Conservation (phyloP, 2,888 invertebrate genomes). For the Mimachlamys varia region DNA sequence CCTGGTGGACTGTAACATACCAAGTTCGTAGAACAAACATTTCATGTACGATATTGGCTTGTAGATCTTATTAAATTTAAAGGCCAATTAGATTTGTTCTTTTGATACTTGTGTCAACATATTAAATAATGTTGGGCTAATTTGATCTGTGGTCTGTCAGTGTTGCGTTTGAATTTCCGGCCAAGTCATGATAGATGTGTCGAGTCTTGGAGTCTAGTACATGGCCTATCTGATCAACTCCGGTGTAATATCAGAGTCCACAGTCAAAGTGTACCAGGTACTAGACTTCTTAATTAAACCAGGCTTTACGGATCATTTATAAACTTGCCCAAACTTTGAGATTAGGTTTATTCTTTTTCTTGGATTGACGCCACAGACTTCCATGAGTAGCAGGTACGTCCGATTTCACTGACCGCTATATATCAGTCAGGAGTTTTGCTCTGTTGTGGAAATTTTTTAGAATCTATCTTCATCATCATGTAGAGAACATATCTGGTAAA, state of each 20-base stretch:
- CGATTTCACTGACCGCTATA: background rate
- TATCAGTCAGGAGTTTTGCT: background rate
- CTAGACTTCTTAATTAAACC: slow-evolving; percentile 23
- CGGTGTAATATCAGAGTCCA: background rate
- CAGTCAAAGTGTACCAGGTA: slow-evolving; percentile 20
- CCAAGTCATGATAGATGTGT: slow-evolving; percentile 7
- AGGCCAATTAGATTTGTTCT: slow-evolving; percentile 26
- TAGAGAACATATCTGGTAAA: too few relatives aligned
- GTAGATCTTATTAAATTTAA: slow-evolving; percentile 31
- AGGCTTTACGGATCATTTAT: background rate
- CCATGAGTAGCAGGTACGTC: background rate
- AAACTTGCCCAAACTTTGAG: background rate
- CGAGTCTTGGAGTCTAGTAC: background rate
- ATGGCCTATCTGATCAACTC: background rate
- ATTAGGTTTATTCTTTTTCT: background rate
- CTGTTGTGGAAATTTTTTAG: background rate
- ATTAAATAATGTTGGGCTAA: slow-evolving; percentile 25
- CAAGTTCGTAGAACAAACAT: background rate
- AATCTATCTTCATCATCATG: background rate
- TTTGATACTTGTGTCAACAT: slow-evolving; percentile 36
- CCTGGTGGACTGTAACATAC: slow-evolving; percentile 10
- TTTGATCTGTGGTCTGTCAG: slow-evolving; percentile 24
- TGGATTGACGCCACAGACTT: background rate
- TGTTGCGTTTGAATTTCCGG: slow-evolving; percentile 27
- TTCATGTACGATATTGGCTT: background rate